phyloP scores from a whole-genome alignment of 2,797 vertebrate genomes.

The Poecilia gillii region DNA sequence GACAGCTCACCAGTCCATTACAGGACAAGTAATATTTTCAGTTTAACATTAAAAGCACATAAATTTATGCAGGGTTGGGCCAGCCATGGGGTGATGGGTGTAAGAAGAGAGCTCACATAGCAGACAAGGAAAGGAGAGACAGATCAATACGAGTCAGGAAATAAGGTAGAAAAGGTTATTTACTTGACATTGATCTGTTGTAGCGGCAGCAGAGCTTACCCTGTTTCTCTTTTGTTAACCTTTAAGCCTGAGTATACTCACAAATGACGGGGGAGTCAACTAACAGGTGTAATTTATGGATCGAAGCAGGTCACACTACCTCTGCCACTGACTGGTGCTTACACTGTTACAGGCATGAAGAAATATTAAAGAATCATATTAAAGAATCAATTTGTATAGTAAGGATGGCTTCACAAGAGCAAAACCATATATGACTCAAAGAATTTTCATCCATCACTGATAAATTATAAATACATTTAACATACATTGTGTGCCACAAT shows the following conservation, averaged over 20 bases:
- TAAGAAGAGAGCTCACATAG: conserved; percentile 74
- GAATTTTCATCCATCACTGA: neutral
- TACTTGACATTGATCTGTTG: conserved; percentile 99
- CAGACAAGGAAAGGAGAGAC: conserved; percentile 73
- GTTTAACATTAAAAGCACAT: conserved; percentile 4
- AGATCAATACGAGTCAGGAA: conserved; percentile 98
- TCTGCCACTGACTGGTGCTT: conserved; percentile 90
- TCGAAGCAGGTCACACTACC: conserved; percentile 92
- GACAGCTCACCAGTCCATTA: neutral
- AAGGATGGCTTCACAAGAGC: conserved; percentile 88
- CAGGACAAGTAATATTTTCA: neutral
- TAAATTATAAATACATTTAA: neutral
- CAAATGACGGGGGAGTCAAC: conserved; percentile 94
- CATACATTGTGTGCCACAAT: neutral
- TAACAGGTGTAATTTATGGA: conserved; percentile 99
- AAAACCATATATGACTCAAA: neutral
- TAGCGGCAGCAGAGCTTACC: conserved; percentile 88
- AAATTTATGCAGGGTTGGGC: conserved; percentile 76
- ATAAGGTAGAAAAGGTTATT: conserved; percentile 99
- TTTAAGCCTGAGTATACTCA: conserved; percentile 96
- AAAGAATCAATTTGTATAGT: conserved; percentile 92
- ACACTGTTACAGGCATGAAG: conserved; percentile 90
- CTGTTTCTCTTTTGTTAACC: conserved; percentile 99
- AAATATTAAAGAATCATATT: conserved; percentile 92
- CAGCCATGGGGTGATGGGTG: conserved; percentile 86